Base-by-base conservation (phyloP, 2,888 invertebrate species). In the Orgyia antiqua region DNA sequence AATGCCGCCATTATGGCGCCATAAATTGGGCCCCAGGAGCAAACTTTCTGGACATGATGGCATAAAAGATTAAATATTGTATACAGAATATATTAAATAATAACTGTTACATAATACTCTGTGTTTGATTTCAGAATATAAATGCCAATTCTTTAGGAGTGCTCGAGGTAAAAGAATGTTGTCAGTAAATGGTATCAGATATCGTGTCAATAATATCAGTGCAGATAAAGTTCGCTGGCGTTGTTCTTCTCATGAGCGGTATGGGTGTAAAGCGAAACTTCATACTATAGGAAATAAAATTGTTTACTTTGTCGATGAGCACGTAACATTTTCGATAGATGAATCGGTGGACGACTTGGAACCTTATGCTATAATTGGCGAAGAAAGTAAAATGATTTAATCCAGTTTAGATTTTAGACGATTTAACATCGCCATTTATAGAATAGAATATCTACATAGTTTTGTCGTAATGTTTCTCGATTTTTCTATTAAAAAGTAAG, bases 171-270 rank as follows among this genome's bases (percentile, higher is more conserved):
- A 39, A n/a, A 33, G 31, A 4, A 39, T 45, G 33, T 33, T 55
- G 6, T 33, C 51, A 36, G 39, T 53, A 1, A 55, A 41, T 1
- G 49, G 49, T 0, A 44, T 40, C 27, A 46, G 49, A 12, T 62
- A 58, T 20, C 36, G 55, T 7, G 39, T 53, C 3, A 55, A 55
- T 20, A 42, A 42, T 13, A 33, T 39, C 4, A 39, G 38, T 25
- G 31, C 45, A 2, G 42, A 38, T 26, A 62, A 57, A 24, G 25
- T 39, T 2, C 39, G 59, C 10, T 67, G 65, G 67, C 35, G 60
- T 4, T 67, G 67, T 29, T 46, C 58, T 3, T 40, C 55, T 0
- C 60, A 65, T 20, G 54, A 58, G 10, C 47, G 48, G 2, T 51
- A 23, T 8, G 46, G 55, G 10, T 67, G 67, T 13, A 52, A 43